These are phyloP conservation scores for Salvelinus namaycush DNA, from an alignment of 2,113 vertebrate species.

Conservation along the genomic window DNA sequence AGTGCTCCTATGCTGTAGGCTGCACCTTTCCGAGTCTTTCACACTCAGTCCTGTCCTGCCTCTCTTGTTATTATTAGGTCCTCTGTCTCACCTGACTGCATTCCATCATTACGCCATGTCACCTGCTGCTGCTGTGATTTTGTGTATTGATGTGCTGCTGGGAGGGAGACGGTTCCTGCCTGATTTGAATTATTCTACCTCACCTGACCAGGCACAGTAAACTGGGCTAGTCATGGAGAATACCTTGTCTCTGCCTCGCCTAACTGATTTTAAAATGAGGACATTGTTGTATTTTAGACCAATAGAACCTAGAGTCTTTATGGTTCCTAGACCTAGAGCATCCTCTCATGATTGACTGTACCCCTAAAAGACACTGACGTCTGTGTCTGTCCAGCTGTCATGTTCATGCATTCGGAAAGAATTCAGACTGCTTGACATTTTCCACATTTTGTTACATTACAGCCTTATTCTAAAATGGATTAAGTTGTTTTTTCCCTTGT, in stretches of 20 bases:
- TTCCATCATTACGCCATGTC: slow-evolving; percentile 37
- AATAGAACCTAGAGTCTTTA: background rate
- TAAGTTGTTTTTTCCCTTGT: no score
- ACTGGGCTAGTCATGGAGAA: background rate
- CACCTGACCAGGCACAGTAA: background rate
- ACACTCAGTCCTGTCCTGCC: background rate
- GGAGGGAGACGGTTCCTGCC: no score
- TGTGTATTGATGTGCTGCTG: background rate
- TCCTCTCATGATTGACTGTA: no score
- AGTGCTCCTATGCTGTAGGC: background rate
- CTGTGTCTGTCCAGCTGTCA: no score
- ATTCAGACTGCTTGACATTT: no score
- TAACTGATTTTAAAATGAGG: background rate
- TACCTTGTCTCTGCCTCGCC: background rate
- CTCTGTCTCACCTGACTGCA: slow-evolving; percentile 58
- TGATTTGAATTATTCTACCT: no score
- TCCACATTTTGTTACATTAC: no score
- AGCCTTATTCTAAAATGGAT: no score
- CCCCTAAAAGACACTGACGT: no score
- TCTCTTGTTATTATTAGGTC: slow-evolving; percentile 51
- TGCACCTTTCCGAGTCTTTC: background rate
- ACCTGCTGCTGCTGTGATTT: background rate
- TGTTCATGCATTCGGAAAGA: no score
- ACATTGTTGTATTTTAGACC: background rate
- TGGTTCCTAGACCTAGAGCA: background rate